phyloP scores from a whole-genome alignment of 2,797 vertebrate genomes.

The Hafferia zeledoni region DNA sequence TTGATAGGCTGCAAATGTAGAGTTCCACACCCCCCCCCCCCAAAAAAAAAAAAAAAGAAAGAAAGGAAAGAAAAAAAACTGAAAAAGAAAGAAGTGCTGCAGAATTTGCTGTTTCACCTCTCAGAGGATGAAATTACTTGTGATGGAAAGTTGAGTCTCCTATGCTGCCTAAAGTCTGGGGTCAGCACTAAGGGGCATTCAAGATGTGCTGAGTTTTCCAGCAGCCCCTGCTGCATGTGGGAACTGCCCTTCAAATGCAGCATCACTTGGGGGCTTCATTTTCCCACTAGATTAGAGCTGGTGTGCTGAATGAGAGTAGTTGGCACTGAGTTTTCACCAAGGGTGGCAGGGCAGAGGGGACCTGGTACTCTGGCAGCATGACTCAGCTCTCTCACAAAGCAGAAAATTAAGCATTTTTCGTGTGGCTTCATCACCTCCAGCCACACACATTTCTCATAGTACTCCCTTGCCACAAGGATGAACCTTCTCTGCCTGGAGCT shows the following conservation, averaged over 20 bases:
- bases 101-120: not conserved
- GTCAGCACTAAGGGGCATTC: not conserved
- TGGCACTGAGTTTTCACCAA: not conserved
- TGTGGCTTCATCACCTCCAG: not conserved
- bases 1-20: constrained; percentile 49
- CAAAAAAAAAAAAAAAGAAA: not conserved
- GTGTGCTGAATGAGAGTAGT: not conserved
- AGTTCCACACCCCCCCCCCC: not conserved
- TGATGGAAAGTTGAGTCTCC: not conserved
- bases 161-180: not conserved
- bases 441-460: not conserved
- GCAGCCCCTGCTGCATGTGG: not conserved
- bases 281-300: not conserved
- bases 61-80: not conserved
- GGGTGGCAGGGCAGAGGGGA: not conserved
- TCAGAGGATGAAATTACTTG: not conserved
- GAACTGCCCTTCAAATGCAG: not conserved
- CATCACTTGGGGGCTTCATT: not conserved
- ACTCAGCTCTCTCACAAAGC: not conserved
- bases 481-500: not conserved
- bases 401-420: not conserved
- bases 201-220: not conserved
- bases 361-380: not conserved
- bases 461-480: not conserved
- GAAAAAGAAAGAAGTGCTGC: not conserved